These are phyloP conservation scores for Drosophila equinoxialis DNA, from an alignment of 1,140 invertebrate genomes.

Conservation along the genomic window DNA sequence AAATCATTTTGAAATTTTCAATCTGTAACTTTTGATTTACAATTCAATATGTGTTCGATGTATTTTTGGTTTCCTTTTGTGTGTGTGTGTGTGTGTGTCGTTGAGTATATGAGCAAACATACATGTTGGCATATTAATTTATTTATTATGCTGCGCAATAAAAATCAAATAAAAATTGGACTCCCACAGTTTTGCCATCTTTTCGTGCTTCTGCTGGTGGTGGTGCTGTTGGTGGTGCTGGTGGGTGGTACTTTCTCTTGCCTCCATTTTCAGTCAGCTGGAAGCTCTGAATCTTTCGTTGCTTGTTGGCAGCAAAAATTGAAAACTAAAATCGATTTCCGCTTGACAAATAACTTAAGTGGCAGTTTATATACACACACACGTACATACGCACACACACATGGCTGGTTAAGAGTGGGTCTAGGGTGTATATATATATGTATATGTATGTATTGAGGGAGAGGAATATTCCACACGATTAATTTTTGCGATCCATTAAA, in stretches of 20 bases:
- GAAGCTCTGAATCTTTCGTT: constrained; percentile 1
- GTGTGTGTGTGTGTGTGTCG: neutral
- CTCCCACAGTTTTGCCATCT: constrained; percentile 3
- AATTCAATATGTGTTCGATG: neutral
- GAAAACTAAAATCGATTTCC: constrained; percentile 80
- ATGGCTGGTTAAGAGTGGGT: neutral
- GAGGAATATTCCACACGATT: constrained; percentile 75
- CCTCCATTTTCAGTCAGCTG: neutral
- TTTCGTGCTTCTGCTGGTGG: constrained; percentile 12
- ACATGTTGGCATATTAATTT: constrained; percentile 31
- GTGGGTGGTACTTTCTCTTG: neutral
- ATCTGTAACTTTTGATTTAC: constrained; percentile 1
- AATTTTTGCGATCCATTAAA: constrained; percentile 70
- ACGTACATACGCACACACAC: constrained; percentile 27
- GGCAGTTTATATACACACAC: constrained; percentile 59
- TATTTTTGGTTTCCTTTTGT: constrained; percentile 3
- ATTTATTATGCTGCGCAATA: constrained; percentile 61
- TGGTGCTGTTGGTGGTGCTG: neutral
- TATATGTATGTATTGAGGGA: constrained; percentile 3
- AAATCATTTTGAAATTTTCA: neutral
- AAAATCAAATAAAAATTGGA: constrained; percentile 62
- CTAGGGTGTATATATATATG: constrained; percentile 27
- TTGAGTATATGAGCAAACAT: neutral
- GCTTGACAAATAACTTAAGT: constrained; percentile 64
- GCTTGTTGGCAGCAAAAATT: constrained; percentile 38